These are phyloP conservation scores for Hipposideros larvatus DNA, from an alignment of 2,797 vertebrate genomes.

Conservation along the genomic window DNA sequence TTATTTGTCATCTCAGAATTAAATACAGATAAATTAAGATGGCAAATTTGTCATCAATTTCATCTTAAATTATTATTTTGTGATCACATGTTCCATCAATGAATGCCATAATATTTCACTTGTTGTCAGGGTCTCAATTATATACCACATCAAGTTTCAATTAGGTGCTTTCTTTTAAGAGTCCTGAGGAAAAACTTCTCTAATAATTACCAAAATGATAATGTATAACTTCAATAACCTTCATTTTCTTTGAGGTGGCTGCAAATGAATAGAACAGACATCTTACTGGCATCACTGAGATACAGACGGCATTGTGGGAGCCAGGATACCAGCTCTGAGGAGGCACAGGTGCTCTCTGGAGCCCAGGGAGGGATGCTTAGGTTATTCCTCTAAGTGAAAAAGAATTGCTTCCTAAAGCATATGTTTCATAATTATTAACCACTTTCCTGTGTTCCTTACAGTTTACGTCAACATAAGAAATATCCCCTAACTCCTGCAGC, in stretches of 20 bases:
- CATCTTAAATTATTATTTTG: constrained; percentile 55
- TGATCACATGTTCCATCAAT: constrained; percentile 19
- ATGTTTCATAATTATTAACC: neutral
- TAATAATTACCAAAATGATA: constrained; percentile 59
- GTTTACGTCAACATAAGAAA: neutral
- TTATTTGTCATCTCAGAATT: constrained; percentile 31
- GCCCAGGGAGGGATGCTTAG: neutral
- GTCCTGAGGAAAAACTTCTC: constrained; percentile 45
- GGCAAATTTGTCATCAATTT: neutral
- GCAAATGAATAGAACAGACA: constrained; percentile 15
- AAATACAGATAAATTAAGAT: constrained; percentile 37
- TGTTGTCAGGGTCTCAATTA: constrained; percentile 5
- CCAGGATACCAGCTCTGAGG: neutral
- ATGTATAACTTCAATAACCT: constrained; percentile 46
- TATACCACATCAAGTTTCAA: neutral
- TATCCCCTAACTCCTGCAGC: neutral
- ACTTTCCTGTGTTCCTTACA: neutral
- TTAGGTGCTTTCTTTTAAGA: constrained; percentile 14
- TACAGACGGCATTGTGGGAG: neutral
- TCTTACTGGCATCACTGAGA: neutral
- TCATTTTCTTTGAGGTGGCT: constrained; percentile 34
- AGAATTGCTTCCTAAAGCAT: neutral
- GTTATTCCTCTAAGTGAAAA: neutral
- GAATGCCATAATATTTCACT: constrained; percentile 6
- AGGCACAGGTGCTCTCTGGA: neutral